Base-by-base conservation (phyloP, 2,797 vertebrate genomes). In the Rhinichthys osculus region DNA sequence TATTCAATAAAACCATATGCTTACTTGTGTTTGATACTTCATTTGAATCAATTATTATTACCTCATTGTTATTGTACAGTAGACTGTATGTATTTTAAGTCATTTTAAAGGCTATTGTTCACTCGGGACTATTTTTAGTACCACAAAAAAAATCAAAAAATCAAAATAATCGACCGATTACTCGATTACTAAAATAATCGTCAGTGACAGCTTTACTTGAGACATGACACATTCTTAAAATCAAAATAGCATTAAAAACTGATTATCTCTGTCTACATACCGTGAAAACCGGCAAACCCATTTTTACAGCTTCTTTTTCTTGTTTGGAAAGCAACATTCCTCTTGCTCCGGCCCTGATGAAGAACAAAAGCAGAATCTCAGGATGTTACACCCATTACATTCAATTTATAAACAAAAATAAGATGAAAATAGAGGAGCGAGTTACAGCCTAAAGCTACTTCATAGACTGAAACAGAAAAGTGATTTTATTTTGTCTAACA, bases 231-330 rank as follows among this genome's bases (percentile, higher is more conserved):
- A 44, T 72, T 71, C 7, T 27, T n/a, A 42, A 30, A 82, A 40
- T 40, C 17, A 14, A 30, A 33, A 30, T 71, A 33, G n/a, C n/a
- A 72, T 30, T 14, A 72, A 47, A 54, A 35, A 11, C 1, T 0
- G n/a, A 27, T 47, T 30, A 14, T 62, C 2, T 7, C 17, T 17
- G 7, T 78, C 33, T 27, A 42, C 73, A 9, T 95, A 99, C 98
- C 30, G 97, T 99, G 89, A 99, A 99, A 78, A 99, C 94, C 0
- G 97, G 95, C 35, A 99, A 93, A 19, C 98, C 98, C 90, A 99
- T 91, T 91, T 97, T 99, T 76, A 95, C 96, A 0, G 96, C 97
- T 83, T 98, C 98, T 90, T 96, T 98, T 89, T 99, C 98, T 88
- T 98, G 96, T 62, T 97, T 96, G 69, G 98, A 98, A 44, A 99